A percentile compares a stretch with the other conserved stretches of the same genome.
Evolutionary conservation across 2,888 invertebrate genomes (phyloP).

Genomic region (Volucella zonaria): DNA sequence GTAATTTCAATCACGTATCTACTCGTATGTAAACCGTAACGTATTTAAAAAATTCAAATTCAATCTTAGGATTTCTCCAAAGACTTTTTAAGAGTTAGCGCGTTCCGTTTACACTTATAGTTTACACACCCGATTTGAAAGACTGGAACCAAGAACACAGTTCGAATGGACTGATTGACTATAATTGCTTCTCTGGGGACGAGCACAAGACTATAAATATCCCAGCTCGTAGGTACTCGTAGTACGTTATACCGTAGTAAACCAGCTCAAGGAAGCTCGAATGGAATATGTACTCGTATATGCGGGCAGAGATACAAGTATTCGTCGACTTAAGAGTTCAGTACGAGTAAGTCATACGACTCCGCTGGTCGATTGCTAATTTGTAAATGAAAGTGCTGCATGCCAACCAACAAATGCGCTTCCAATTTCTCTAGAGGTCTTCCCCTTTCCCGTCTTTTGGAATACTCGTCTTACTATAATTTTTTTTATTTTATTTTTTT

Average conservation of each 20-base stretch:
- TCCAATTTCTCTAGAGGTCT: slow-evolving; percentile 39
- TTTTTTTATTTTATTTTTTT: background rate
- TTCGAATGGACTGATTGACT: slow-evolving; percentile 63
- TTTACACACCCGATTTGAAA: slow-evolving; percentile 28
- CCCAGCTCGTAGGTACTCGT: slow-evolving; percentile 25
- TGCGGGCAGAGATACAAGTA: slow-evolving; percentile 13
- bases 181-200: slow-evolving; percentile 68
- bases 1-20: too few species aligned
- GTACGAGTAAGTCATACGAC: slow-evolving; percentile 48
- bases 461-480: slow-evolving; percentile 19
- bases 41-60: too few species aligned
- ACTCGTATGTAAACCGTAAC: too few species aligned
- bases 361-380: slow-evolving; percentile 47
- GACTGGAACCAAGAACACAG: slow-evolving; percentile 44
- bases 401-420: slow-evolving; percentile 25
- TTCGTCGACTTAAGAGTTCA: too few species aligned
- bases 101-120: background rate
- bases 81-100: too few species aligned
- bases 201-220: slow-evolving; percentile 24
- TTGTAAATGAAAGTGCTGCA: slow-evolving; percentile 71
- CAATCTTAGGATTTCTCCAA: too few species aligned
- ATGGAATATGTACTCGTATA: slow-evolving; percentile 19
- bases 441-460: background rate
- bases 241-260: slow-evolving; percentile 3
- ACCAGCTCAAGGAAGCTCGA: slow-evolving; percentile 18